These are phyloP conservation scores for Hexactinellida sp. DNA, from an alignment of 37 sponge, comb jelly and placozoan species.

Conservation along the genomic window DNA sequence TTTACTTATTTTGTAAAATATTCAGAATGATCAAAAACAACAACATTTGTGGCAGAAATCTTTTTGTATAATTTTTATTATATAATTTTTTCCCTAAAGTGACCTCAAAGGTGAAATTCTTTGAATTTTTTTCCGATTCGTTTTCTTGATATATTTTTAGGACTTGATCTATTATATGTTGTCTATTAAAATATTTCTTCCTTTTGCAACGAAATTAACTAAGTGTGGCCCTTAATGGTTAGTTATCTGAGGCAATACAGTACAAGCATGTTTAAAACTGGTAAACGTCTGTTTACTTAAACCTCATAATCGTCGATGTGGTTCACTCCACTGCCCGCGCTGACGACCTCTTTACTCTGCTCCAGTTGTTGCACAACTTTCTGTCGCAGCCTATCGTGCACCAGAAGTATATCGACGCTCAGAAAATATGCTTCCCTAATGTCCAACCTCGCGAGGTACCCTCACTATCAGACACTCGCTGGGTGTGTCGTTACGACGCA, in stretches of 20 bases:
- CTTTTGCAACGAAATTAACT: no score
- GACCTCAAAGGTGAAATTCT: no score
- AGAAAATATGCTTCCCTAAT: neutral
- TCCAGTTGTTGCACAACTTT: neutral
- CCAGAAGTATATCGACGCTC: neutral
- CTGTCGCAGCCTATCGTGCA: neutral
- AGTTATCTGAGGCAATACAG: neutral
- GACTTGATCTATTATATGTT: no score
- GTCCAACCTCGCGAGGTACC: neutral
- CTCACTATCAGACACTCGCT: neutral
- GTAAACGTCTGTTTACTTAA: neutral
- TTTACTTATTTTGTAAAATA: no score
- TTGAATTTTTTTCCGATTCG: no score
- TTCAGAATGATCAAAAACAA: no score
- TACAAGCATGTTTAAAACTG: no score
- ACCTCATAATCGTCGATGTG: neutral
- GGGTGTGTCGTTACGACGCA: neutral
- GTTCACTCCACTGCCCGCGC: neutral
- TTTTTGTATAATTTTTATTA: no score
- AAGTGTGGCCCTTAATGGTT: neutral
- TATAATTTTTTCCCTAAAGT: no score
- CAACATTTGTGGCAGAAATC: no score
- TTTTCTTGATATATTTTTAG: no score
- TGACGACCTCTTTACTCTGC: neutral
- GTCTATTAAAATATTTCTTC: no score